Conservation (phyloP, 1,140 invertebrate species). For the Aphis craccivora region DNA sequence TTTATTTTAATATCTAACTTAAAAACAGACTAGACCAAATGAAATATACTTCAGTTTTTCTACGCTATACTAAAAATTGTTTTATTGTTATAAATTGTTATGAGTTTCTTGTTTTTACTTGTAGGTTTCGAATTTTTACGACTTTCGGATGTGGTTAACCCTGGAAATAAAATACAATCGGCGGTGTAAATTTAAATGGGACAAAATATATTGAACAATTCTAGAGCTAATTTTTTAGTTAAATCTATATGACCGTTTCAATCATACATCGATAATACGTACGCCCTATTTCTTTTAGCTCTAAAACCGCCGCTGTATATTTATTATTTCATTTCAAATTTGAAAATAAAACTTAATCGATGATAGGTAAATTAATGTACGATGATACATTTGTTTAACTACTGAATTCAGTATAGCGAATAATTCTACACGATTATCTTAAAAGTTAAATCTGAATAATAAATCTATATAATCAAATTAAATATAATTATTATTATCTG, state of each 20-base stretch:
- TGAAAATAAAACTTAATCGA: background rate
- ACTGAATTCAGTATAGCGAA: background rate
- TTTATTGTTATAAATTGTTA: slow-evolving; percentile 53
- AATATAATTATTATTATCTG: background rate
- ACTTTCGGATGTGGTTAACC: slow-evolving; percentile 53
- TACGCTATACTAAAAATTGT: slow-evolving; percentile 1
- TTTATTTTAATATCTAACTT: slow-evolving; percentile 27
- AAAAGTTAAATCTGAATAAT: background rate
- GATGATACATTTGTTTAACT: background rate
- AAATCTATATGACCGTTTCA: slow-evolving; percentile 30
- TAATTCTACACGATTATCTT: background rate
- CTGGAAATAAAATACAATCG: slow-evolving; percentile 46
- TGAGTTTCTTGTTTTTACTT: slow-evolving; percentile 12
- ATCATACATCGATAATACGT: background rate
- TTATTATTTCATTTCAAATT: background rate
- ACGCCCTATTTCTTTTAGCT: background rate
- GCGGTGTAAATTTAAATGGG: slow-evolving; percentile 5
- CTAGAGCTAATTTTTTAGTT: slow-evolving; percentile 5
- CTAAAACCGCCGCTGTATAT: background rate
- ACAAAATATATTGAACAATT: slow-evolving; percentile 16
- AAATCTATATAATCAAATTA: background rate
- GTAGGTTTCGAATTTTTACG: slow-evolving; percentile 28
- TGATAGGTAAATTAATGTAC: background rate
- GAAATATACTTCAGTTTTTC: background rate
- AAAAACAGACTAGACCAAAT: background rate